These are phyloP conservation scores for Cololabis saira DNA, from an alignment of 2,113 vertebrate species.

Conservation along the genomic window DNA sequence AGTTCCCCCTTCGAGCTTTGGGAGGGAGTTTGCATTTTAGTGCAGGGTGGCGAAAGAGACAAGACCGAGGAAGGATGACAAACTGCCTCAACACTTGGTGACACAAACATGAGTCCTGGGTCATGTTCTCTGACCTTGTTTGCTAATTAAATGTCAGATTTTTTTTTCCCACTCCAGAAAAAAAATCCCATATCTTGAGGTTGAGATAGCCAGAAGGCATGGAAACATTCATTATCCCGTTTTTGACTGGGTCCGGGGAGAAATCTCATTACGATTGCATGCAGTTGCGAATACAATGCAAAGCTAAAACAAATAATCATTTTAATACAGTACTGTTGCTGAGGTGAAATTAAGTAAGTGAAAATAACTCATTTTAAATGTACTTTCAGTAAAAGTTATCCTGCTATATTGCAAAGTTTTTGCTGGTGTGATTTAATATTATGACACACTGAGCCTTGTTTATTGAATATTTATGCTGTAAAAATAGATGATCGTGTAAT, in stretches of 20 bases:
- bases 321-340: no score
- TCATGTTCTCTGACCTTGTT: constrained; percentile 64
- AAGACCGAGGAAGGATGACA: constrained; percentile 10
- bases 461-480: no score
- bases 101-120: constrained; percentile 46
- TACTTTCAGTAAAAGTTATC: no score
- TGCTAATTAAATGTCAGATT: constrained; percentile 72
- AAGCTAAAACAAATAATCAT: no score
- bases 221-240: constrained; percentile 12
- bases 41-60: not conserved
- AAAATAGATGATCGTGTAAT: not conserved
- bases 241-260: constrained; percentile 1
- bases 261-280: no score
- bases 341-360: no score
- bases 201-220: constrained; percentile 46
- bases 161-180: constrained; percentile 67
- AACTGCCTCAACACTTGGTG: constrained; percentile 25
- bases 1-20: not conserved
- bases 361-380: no score
- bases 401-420: no score
- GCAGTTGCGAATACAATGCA: no score
- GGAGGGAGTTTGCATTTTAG: constrained; percentile 5
- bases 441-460: no score
- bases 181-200: constrained; percentile 33
- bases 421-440: no score